Evolutionary conservation across 1,140 invertebrate genomes (phyloP), one percentile per base, ranked within the genome.

Genomic region (Spodoptera litura): DNA sequence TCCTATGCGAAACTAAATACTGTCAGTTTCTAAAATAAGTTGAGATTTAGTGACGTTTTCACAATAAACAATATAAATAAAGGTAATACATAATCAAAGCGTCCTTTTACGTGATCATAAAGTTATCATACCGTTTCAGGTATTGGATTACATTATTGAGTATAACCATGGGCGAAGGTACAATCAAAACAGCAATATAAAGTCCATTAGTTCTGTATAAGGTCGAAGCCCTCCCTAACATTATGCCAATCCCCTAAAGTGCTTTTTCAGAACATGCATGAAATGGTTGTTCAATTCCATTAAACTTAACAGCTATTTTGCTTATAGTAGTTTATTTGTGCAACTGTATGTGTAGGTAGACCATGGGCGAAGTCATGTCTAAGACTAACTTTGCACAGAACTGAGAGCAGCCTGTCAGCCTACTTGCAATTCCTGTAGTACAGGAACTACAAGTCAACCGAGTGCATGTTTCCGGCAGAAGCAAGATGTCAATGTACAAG

Each of bases 211-310:
- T 38, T 53, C 25, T 53, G 20, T 9, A 25, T 70, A 53, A 74
- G 44, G 71, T 74, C 44, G 44, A 49, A 61, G 56, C 55, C 56
- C 55, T 72, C 13, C 27, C 55, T 51, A 10, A 51, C n/a, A 58
- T 61, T 25, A 31, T 58, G 55, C 56, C 38, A 74, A 74, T 61
- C 38, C 71, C 71, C 71, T 27, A 61, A 74, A 74, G 56, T 59
- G 71, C 71, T 61, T 51, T 73, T 51, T 5, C 11, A 74, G 31
- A 51, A 35, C 44, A 61, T 27, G 68, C 62, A 68, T 59, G 52
- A 78, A 74, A 74, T 51, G 55, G 56, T 52, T 51, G 74, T 81
- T 78, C 55, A 61, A 77, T 78, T 78, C 68, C 61, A 81, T 81
- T 78, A 81, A 75, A 70, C 51, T 70, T 70, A 44, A 20, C 38